Evolutionary conservation across 2,888 invertebrate genomes (phyloP), one percentile per base, ranked within the genome.

Genomic region (Aphidoletes aphidimyza): DNA sequence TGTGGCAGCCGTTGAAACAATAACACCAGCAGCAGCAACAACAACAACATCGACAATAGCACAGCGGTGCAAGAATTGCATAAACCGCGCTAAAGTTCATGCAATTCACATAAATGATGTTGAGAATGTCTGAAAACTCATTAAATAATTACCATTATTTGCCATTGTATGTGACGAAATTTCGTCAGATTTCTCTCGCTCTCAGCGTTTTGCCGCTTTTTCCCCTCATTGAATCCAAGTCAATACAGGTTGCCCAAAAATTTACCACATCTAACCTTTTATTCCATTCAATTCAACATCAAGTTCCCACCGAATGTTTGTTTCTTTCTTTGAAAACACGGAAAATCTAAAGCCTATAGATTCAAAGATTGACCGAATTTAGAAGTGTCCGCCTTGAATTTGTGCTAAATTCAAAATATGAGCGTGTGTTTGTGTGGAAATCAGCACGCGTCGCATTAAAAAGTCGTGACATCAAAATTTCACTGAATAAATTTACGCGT

Each of bases 91-190:
- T 30, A 69, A 69, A 69, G 69, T 69, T 69, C 69, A 69, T 34
- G 14, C 26, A 69, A 69, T 69, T 69, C 69, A 69, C 69, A 69
- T 69, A 69, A 69, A 69, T 34, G 69, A 69, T 69, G 69, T 34
- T 69, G 69, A 69, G 69, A 69, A 69, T 69, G 34, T 14, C 69
- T 69, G 69, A 14, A 69, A 69, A 69, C 69, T 69, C 69, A 69
- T 69, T 69, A 26, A 69, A 69, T 69, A 69, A 69, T 69, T 30
- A 69, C 30, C 17, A 69, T 30, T 69, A 69, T 69, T 69, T 30
- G 11, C 69, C 69, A 69, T 69, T 69, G 69, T 69, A 69, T 69
- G 69, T 69, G 69, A 69, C 34, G 69, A 69, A 30, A 34, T 69
- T 30, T 69, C 69, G 69, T 34, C 26, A 69, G 69, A 34, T 69